Conservation (phyloP, 2,113 vertebrate species). For the Cyanoliseus patagonus region DNA sequence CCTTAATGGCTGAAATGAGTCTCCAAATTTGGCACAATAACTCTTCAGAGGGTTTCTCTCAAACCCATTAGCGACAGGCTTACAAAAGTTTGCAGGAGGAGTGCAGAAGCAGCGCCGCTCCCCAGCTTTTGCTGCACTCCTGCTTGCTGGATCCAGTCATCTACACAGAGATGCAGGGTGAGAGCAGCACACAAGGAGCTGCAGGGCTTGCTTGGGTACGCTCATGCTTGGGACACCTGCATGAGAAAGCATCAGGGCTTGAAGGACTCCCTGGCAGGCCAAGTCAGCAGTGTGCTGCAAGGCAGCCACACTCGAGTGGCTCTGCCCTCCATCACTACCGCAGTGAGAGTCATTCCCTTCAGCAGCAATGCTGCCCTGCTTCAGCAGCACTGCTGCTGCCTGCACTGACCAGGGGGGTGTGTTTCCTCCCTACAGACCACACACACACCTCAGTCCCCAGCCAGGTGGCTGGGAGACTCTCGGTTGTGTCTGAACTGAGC, state of each 20-base stretch:
- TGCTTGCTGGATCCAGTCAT: neutral
- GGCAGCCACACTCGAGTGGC: neutral
- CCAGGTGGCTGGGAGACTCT: neutral
- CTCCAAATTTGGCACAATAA: conserved; percentile 31
- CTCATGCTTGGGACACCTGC: neutral
- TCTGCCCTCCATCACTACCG: neutral
- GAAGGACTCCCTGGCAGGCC: neutral
- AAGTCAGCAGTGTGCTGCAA: neutral
- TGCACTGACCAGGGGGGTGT: neutral
- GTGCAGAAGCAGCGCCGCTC: neutral
- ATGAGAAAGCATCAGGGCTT: neutral
- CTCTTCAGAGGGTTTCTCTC: conserved; percentile 26
- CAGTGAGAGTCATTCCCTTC: neutral
- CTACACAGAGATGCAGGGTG: fast-evolving
- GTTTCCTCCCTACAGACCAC: neutral
- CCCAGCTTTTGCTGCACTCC: neutral
- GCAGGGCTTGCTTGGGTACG: neutral
- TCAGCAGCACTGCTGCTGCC: neutral
- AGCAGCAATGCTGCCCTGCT: neutral
- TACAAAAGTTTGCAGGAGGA: neutral
- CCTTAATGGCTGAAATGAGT: conserved; percentile 44
- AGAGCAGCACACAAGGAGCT: neutral
- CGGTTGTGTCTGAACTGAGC: neutral
- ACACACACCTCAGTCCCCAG: neutral
- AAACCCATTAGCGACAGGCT: neutral